A percentile compares a stretch with the other conserved stretches of the same genome.
phyloP scores from a whole-genome alignment of 2,113 vertebrate species.

The Nicator chloris region DNA sequence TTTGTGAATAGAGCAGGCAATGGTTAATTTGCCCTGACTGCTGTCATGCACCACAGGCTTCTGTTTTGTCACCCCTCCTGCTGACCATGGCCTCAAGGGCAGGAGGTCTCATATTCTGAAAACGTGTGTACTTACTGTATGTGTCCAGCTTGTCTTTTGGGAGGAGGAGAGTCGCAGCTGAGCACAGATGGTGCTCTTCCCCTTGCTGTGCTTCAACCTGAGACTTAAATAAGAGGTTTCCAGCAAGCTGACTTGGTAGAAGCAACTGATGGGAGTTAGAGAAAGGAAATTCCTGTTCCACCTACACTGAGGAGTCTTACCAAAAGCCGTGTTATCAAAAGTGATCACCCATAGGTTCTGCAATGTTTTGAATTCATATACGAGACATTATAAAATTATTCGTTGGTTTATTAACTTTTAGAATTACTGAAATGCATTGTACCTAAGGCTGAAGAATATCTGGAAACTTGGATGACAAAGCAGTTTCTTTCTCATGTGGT shows the following conservation, averaged over 20 bases:
- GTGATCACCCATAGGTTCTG: not conserved
- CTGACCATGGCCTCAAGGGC: constrained; percentile 16
- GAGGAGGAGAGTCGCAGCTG: not conserved
- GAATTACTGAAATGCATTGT: not conserved
- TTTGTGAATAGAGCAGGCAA: not conserved
- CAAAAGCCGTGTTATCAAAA: not conserved
- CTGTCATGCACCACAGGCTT: constrained; percentile 21
- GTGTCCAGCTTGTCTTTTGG: not conserved
- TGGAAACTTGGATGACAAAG: not conserved
- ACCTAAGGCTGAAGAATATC: not conserved
- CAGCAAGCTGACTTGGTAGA: not conserved
- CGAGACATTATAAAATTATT: not conserved
- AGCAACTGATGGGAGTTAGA: not conserved
- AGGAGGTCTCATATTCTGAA: constrained; percentile 9
- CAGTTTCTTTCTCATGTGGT: not conserved
- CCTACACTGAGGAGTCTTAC: not conserved
- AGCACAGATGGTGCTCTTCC: fast-evolving
- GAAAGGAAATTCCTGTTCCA: not conserved
- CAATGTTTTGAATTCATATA: not conserved
- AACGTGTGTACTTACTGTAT: not conserved
- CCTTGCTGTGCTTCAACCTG: not conserved
- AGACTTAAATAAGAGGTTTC: not conserved
- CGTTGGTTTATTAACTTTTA: not conserved
- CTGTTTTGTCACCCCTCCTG: constrained; percentile 37
- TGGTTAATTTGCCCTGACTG: constrained; percentile 48